Base-by-base conservation (phyloP, 2,888 invertebrate genomes). In the Xestia rhomboidea region DNA sequence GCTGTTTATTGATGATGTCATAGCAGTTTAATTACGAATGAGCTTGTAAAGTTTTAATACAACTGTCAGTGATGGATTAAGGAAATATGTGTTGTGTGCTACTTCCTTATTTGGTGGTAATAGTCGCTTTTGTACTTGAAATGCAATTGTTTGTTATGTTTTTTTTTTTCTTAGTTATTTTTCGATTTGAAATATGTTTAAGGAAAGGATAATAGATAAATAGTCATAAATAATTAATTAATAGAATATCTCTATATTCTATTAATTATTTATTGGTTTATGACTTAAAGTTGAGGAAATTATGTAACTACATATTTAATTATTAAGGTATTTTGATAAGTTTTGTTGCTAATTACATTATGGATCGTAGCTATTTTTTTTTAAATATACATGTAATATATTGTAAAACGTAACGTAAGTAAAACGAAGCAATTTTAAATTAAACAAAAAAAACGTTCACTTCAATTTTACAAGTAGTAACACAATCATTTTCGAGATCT, bases 401-500 rank as follows among this genome's bases (percentile, higher is more conserved):
- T n/a, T n/a, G n/a, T n/a, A n/a, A n/a, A n/a, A n/a, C n/a, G n/a
- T n/a, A n/a, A n/a, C n/a, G n/a, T n/a, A n/a, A 62, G 7, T 18
- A 38, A 46, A 77, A 30, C 10, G 27, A 10, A 57, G 34, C 0
- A 7, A 41, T 49, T 18, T 49, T 38, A 27, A 68, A 73, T 34
- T 57, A 11, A 64, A 46, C 21, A 21, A 64, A 46, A 62, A 46
- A 44, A 62, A 57, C 63, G 75, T 81, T 75, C 44, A 46, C 57
- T 63, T 38, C n/a, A 24, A 41, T 1, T 57, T 49, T 60, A 5
- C 11, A 38, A 34, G 57, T 34, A 66, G 18, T 13, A 62, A 38
- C 34, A 62, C 46, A 84, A 84, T 87, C 87, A 66, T 60, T 46
- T 21, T 27, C 57, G 44, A 70, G 24, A 87, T 87, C 84, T 79